Conservation (phyloP, 2,113 vertebrate genomes). For the Zosterops hypoxanthus region DNA sequence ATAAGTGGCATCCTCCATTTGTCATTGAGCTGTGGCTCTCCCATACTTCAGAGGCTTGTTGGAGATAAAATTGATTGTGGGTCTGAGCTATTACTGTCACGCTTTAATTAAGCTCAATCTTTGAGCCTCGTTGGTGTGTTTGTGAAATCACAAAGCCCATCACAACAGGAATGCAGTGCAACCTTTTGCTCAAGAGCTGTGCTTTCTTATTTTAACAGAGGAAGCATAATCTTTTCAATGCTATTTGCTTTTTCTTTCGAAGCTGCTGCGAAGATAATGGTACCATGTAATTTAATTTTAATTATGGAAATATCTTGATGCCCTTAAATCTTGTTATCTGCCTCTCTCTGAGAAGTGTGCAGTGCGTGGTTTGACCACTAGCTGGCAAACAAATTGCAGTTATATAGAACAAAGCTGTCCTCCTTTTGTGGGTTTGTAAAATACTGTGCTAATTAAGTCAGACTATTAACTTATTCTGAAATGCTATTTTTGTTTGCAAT, state of each 20-base stretch:
- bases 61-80: conserved; percentile 16
- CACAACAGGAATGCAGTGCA: background rate
- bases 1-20: background rate
- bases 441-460: conserved; percentile 44
- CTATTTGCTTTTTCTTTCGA: conserved; percentile 41
- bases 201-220: conserved; percentile 9
- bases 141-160: background rate
- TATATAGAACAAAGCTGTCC: conserved; percentile 56
- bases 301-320: conserved; percentile 61
- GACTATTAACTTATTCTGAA: conserved; percentile 49
- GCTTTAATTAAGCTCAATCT: conserved; percentile 20
- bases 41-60: background rate
- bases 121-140: background rate
- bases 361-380: conserved; percentile 68
- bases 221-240: conserved; percentile 38
- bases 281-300: conserved; percentile 67
- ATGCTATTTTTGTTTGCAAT: conserved; percentile 56
- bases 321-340: conserved; percentile 66
- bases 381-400: conserved; percentile 72
- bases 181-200: conserved; percentile 21
- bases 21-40: background rate
- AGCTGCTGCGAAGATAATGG: conserved; percentile 60
- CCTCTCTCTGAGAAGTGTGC: conserved; percentile 18
- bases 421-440: conserved; percentile 45
- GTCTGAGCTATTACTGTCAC: conserved; percentile 4